Evolutionary conservation across 2,797 vertebrate genomes (phyloP).

Genomic region (Notoglanidium macrostoma): DNA sequence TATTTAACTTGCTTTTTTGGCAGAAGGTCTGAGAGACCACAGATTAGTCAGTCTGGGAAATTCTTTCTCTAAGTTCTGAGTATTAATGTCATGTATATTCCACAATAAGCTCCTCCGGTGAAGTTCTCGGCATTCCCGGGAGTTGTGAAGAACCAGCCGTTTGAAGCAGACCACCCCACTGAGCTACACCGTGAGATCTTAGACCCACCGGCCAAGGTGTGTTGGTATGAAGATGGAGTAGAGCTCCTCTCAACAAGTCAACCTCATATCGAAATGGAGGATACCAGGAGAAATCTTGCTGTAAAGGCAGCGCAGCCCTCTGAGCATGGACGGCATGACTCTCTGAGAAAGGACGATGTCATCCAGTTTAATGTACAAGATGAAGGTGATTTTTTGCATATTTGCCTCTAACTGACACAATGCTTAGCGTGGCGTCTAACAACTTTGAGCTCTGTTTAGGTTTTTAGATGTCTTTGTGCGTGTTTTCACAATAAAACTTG

Average conservation of each 20-base stretch:
- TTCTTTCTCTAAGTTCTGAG: constrained; percentile 52
- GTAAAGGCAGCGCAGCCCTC: constrained; percentile 77
- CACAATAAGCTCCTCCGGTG: constrained; percentile 73
- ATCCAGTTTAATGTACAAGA: constrained; percentile 83
- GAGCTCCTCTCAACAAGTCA: constrained; percentile 66
- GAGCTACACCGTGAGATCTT: constrained; percentile 78
- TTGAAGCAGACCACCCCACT: constrained; percentile 68
- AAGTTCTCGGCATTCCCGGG: constrained; percentile 66
- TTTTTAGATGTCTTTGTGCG: constrained; percentile 55
- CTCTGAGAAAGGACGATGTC: constrained; percentile 85
- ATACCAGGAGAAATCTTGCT: constrained; percentile 74
- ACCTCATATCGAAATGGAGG: constrained; percentile 74
- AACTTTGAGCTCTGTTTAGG: constrained; percentile 55
- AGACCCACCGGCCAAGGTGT: constrained; percentile 69
- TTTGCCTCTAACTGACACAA: constrained; percentile 55
- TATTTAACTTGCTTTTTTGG: constrained; percentile 58
- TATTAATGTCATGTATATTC: constrained; percentile 65
- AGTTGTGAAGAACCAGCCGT: constrained; percentile 65
- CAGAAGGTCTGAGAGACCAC: constrained; percentile 59
- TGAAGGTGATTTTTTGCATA: constrained; percentile 80
- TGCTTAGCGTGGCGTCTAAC: constrained; percentile 63
- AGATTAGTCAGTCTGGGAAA: constrained; percentile 58
- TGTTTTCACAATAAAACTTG: constrained; percentile 44
- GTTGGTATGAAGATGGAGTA: constrained; percentile 79
- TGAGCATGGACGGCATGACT: constrained; percentile 85